Percentiles rank a stretch among this genome's conserved stretches.
These are phyloP conservation scores for Antrozous pallidus DNA, from an alignment of 2,797 vertebrate species.

Conservation along the genomic window DNA sequence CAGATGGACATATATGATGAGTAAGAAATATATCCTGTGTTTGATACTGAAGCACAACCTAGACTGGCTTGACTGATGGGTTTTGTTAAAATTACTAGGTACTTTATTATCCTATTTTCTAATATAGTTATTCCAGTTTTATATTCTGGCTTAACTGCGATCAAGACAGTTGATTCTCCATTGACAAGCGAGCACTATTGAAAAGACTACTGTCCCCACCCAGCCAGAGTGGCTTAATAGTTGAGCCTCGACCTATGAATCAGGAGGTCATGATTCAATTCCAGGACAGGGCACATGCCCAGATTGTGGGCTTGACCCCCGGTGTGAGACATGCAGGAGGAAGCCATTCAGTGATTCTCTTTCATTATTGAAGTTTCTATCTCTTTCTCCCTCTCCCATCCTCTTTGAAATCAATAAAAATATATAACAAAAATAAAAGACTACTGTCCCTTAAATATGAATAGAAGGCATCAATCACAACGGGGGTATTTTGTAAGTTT, in stretches of 20 bases:
- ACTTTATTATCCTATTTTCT: background rate
- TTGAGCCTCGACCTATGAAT: background rate
- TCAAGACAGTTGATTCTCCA: background rate
- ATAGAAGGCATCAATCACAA: background rate
- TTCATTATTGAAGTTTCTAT: background rate
- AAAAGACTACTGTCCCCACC: background rate
- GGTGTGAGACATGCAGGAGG: background rate
- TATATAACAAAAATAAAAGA: too few relatives aligned
- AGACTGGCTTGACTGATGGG: background rate
- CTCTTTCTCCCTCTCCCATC: background rate
- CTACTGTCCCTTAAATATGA: slow-evolving; percentile 8
- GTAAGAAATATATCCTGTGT: background rate
- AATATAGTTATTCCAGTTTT: background rate
- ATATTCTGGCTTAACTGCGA: background rate
- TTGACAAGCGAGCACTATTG: background rate
- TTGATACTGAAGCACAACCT: background rate
- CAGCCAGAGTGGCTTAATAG: background rate
- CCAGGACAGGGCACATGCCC: background rate
- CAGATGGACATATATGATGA: background rate
- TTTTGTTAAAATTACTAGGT: background rate
- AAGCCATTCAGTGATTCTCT: background rate
- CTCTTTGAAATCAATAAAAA: background rate
- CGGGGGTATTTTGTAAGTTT: background rate
- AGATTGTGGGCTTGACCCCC: background rate
- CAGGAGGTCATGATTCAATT: background rate